Percentiles rank a stretch among this genome's conserved stretches.
phyloP scores from a whole-genome alignment of 2,113 vertebrate genomes.

The Axis porcinus region DNA sequence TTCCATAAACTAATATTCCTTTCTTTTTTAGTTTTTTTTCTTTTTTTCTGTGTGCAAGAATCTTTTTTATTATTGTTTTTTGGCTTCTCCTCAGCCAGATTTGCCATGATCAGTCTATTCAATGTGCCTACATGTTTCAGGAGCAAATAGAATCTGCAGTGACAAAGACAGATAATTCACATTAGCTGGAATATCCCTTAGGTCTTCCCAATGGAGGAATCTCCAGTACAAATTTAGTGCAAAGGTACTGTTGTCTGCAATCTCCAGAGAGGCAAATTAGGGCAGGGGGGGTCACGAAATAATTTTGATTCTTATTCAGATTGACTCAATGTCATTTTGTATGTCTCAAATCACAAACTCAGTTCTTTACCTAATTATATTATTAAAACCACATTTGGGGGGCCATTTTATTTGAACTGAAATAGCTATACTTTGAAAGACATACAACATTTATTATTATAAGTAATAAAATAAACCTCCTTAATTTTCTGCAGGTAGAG shows the following conservation, averaged over 20 bases:
- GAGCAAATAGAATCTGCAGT: neutral
- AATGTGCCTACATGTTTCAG: neutral
- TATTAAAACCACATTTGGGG: neutral
- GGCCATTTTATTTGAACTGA: neutral
- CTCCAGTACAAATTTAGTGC: neutral
- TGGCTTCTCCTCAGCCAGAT: neutral
- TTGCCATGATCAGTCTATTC: neutral
- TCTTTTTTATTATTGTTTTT: neutral
- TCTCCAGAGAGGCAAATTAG: neutral
- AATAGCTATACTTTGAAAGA: constrained; percentile 2
- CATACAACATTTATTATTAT: neutral
- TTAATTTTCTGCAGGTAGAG: neutral
- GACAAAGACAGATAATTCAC: neutral
- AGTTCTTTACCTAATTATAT: neutral
- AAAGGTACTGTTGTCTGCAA: neutral
- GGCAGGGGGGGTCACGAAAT: neutral
- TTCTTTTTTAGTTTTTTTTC: neutral
- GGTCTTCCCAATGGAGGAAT: neutral
- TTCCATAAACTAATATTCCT: neutral
- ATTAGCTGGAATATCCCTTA: neutral
- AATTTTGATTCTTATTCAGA: neutral
- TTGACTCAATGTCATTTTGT: neutral
- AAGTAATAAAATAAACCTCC: neutral
- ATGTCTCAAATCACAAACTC: neutral
- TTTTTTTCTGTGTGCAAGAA: neutral